Conservation (phyloP, 2,888 invertebrate genomes). For the Aleiodes leptofemur region DNA sequence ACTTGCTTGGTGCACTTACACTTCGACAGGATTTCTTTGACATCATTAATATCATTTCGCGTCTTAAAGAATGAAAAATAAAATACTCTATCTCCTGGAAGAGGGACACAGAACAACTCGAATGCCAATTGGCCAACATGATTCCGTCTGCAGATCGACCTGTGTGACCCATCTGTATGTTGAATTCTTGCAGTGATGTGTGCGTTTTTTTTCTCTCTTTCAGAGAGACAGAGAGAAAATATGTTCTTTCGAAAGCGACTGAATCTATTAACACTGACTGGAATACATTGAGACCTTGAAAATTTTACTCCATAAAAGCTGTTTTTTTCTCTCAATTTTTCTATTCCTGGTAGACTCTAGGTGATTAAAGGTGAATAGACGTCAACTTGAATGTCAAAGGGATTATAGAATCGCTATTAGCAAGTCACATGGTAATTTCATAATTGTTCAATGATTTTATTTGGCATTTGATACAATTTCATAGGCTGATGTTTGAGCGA, state of each 20-base stretch:
- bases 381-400: conserved; percentile 38
- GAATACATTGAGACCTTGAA: conserved; percentile 8
- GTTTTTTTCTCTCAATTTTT: conserved; percentile 12
- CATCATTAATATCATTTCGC: conserved; percentile 36
- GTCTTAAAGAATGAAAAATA: conserved; percentile 19
- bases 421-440: conserved; percentile 34
- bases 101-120: conserved; percentile 1
- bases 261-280: not conserved
- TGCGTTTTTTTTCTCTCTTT: not conserved
- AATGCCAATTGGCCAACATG: conserved; percentile 29
- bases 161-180: conserved; percentile 27
- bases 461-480: conserved; percentile 5
- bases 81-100: conserved; percentile 3
- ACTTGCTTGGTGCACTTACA: not conserved
- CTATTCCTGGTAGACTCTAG: conserved; percentile 1
- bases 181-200: conserved; percentile 29
- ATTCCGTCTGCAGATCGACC: conserved; percentile 35
- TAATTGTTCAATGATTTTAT: conserved; percentile 31
- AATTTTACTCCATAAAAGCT: conserved; percentile 18
- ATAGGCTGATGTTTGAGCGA: too few relatives aligned
- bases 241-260: not conserved
- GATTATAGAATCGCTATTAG: conserved; percentile 44
- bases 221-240: not conserved
- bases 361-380: conserved; percentile 12
- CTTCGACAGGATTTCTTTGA: not conserved